Conservation (phyloP, 2,797 vertebrate genomes). For the Sardinella longiceps region DNA sequence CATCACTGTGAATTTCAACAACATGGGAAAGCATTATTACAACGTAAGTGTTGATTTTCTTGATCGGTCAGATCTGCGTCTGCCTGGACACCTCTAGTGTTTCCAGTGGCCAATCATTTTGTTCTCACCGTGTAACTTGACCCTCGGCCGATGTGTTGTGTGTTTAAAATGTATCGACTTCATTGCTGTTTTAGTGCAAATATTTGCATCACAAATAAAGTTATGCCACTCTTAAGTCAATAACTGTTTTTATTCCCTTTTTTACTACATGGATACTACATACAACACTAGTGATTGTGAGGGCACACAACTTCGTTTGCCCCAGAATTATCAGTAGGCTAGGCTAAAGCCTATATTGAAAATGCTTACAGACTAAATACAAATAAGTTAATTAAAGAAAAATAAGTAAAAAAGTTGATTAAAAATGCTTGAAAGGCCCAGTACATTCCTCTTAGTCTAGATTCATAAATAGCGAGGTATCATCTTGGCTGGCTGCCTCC, state of each 20-base stretch:
- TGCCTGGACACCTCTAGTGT: background rate
- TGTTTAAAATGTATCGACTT: background rate
- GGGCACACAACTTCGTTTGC: background rate
- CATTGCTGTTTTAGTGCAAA: slow-evolving; percentile 11
- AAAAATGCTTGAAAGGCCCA: background rate
- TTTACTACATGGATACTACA: background rate
- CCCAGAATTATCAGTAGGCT: too few relatives aligned
- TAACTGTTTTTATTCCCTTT: background rate
- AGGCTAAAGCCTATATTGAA: background rate
- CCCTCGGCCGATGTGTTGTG: background rate
- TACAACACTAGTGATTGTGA: background rate
- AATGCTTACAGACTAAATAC: background rate
- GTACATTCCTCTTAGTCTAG: background rate
- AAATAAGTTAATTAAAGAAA: background rate
- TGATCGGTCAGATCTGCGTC: background rate
- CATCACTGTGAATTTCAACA: slow-evolving; percentile 28
- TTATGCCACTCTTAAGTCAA: background rate
- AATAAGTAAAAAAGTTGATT: background rate
- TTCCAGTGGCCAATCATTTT: slow-evolving; percentile 3
- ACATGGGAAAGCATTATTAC: background rate
- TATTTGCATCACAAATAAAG: slow-evolving; percentile 23
- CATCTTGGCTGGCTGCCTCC: background rate
- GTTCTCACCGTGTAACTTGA: background rate
- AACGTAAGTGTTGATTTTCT: slow-evolving; percentile 21
- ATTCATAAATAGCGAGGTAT: background rate